Evolutionary conservation across 2,888 invertebrate species (phyloP).

Genomic region (Nebria brevicollis): DNA sequence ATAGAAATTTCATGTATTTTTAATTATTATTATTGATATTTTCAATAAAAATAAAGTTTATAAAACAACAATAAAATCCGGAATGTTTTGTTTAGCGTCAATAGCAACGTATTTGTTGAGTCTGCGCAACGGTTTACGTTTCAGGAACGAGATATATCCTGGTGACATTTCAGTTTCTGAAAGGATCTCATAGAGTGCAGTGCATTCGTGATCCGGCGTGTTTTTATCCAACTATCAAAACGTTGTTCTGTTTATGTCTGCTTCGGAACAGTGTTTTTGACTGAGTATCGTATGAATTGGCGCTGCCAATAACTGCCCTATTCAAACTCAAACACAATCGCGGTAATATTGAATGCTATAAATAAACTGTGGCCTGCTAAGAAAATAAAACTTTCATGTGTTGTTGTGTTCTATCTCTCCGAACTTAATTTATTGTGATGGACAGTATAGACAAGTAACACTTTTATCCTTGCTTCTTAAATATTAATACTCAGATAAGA

Average conservation of each 20-base stretch:
- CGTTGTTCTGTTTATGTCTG: constrained; percentile 30
- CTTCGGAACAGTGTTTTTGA: constrained; percentile 13
- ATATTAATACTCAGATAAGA: background rate
- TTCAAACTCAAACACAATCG: background rate
- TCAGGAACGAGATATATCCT: constrained; percentile 41
- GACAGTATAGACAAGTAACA: background rate
- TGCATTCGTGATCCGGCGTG: constrained; percentile 37
- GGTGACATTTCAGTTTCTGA: constrained; percentile 52
- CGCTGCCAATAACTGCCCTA: background rate
- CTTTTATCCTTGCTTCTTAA: too few relatives aligned
- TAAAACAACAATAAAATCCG: background rate
- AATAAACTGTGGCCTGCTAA: background rate
- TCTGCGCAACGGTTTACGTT: constrained; percentile 29
- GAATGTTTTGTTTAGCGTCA: constrained; percentile 13
- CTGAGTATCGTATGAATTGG: constrained; percentile 8
- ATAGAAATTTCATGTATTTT: background rate
- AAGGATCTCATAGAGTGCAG: constrained; percentile 52
- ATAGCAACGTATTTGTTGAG: background rate
- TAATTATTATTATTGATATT: background rate
- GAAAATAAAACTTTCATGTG: background rate
- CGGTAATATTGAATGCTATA: background rate
- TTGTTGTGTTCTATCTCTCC: background rate
- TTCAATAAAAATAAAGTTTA: background rate
- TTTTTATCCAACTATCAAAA: constrained; percentile 12
- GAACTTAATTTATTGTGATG: background rate